phyloP scores from a whole-genome alignment of 2,888 invertebrate species.

The Rugalucina vietnamica region DNA sequence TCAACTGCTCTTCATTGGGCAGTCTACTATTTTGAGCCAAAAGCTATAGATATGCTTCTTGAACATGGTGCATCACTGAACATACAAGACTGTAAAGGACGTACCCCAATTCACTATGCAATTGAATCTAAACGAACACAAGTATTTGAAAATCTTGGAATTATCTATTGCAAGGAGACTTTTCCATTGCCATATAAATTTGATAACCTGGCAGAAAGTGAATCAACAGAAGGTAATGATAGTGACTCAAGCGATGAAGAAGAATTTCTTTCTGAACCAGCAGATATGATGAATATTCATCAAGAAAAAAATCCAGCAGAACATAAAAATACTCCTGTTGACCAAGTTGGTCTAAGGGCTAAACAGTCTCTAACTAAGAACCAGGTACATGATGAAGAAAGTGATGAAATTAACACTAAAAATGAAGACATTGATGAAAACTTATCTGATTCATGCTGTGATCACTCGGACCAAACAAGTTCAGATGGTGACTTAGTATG shows the following conservation, averaged over 20 bases:
- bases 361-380: background rate
- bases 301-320: background rate
- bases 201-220: background rate
- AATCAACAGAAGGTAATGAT: background rate
- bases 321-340: background rate
- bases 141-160: conserved; percentile 3
- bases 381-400: background rate
- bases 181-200: conserved; percentile 5
- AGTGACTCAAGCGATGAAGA: background rate
- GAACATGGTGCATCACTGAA: background rate
- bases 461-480: background rate
- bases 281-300: background rate
- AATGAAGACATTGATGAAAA: background rate
- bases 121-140: background rate
- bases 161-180: background rate
- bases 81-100: background rate
- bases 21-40: background rate
- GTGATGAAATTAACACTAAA: background rate
- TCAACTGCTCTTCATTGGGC: conserved; percentile 12
- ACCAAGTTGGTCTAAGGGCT: background rate
- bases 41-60: background rate
- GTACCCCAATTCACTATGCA: background rate
- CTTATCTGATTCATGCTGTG: background rate
- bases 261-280: background rate
- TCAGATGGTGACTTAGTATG: background rate